Evolutionary conservation across 2,797 vertebrate genomes (phyloP), one percentile per base, ranked within the genome.

Genomic region (Sciurus vulgaris): DNA sequence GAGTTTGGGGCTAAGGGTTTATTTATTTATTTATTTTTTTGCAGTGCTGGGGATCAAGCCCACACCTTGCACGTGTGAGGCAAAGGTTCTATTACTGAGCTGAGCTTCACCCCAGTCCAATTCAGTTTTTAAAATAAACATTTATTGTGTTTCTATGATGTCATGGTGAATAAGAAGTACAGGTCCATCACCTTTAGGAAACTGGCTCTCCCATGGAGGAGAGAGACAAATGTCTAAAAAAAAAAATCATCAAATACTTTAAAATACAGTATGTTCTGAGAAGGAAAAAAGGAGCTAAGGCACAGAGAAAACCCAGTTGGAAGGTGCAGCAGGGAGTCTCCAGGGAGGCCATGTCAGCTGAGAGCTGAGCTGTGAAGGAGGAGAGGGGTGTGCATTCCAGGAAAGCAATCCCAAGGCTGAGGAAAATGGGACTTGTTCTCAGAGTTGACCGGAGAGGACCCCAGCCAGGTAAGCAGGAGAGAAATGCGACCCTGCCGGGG

Each of bases 301-400:
- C 38, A 33, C 0, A 61, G 10, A 17, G 7, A 78, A 7, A 0
- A 59, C 20, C 38, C 11, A n/a, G 3, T 7, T 6, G 26, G 2
- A 41, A n/a, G 30, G 14, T 24, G 6, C 38, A 26, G 0, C 28
- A 5, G 24, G 18, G 18, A 26, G 4, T 0, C 1, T 14, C 65
- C 3, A 38, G 12, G 35, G 72, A 79, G 8, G 1, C 9, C 8
- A 41, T 51, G 33, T 26, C 35, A 65, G 65, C 15, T 61, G 12
- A 72, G 8, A 70, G 2, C 1, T 17, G 11, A 76, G 54, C n/a
- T 4, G 7, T 0, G 12, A 54, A n/a, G 8, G 72, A 59, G 79
- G 22, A 22, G 44, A 44, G 44, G 9, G 44, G 8, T 10, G 0
- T 4, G 4, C 3, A 69, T n/a, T 56, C 7, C 30, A 63, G 51